Evolutionary conservation across 2,888 invertebrate species (phyloP).

Genomic region (Eristalis intricaria): DNA sequence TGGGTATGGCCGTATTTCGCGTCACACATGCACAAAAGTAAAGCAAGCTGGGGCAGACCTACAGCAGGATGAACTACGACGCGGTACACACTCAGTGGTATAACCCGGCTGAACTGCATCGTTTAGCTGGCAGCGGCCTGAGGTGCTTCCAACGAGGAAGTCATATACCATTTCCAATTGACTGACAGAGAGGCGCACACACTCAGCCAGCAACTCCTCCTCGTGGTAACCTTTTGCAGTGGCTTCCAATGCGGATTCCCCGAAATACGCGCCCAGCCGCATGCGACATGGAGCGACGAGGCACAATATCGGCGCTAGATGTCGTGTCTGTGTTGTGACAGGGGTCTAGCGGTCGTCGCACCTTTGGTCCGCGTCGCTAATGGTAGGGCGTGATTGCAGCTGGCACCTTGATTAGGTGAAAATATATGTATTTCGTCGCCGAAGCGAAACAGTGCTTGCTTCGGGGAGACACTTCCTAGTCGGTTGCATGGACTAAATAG

Average conservation of each 20-base stretch:
- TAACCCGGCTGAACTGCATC: constrained; percentile 55
- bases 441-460: not conserved
- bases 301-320: constrained; percentile 32
- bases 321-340: constrained; percentile 40
- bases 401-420: constrained; percentile 60
- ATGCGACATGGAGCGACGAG: not conserved
- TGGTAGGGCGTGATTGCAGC: constrained; percentile 59
- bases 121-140: constrained; percentile 44
- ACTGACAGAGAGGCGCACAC: constrained; percentile 31
- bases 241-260: constrained; percentile 34
- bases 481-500: constrained; percentile 26
- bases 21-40: constrained; percentile 28
- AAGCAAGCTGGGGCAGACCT: constrained; percentile 46
- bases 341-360: constrained; percentile 54
- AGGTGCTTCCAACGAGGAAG: constrained; percentile 65
- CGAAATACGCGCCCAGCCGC: constrained; percentile 37
- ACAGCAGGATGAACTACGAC: constrained; percentile 48
- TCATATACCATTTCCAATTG: constrained; percentile 68
- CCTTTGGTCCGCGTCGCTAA: constrained; percentile 51
- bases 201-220: constrained; percentile 8
- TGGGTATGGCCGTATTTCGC: constrained; percentile 6
- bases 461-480: constrained; percentile 37
- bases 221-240: constrained; percentile 33
- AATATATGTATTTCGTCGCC: constrained; percentile 29
- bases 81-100: constrained; percentile 19